Conservation (phyloP, 2,797 vertebrate genomes). For the Paguma larvata region DNA sequence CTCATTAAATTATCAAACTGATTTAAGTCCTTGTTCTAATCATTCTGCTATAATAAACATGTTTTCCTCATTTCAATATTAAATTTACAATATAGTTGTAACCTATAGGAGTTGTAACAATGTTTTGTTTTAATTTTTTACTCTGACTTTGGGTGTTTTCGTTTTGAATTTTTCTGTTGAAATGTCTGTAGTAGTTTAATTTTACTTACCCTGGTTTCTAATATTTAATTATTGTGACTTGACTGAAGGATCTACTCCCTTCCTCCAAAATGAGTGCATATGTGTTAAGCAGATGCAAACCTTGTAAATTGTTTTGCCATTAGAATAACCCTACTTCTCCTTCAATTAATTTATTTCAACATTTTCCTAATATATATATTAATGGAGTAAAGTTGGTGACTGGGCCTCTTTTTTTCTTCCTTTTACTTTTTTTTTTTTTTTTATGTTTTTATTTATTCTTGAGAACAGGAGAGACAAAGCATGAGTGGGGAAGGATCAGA, state of each 20-base stretch:
- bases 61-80: neutral
- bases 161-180: slow-evolving; percentile 42
- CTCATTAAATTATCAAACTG: slow-evolving; percentile 15
- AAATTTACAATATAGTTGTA: slow-evolving; percentile 6
- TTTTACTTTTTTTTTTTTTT: neutral
- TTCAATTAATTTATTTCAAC: neutral
- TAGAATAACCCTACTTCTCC: slow-evolving; percentile 2
- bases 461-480: too few species aligned
- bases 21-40: neutral
- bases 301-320: slow-evolving; percentile 14
- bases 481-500: too few species aligned
- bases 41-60: neutral
- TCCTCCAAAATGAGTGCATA: neutral
- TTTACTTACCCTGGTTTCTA: slow-evolving; percentile 41
- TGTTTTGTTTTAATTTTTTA: slow-evolving; percentile 24
- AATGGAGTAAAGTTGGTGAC: neutral
- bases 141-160: slow-evolving; percentile 37
- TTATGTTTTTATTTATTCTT: too few species aligned
- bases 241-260: neutral
- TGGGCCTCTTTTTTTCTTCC: neutral
- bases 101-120: neutral
- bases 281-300: neutral
- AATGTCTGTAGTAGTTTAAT: slow-evolving; percentile 26
- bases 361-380: neutral
- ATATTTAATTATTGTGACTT: slow-evolving; percentile 24